Conservation (phyloP, 2,888 invertebrate genomes). For the Auanema freiburgensis region DNA sequence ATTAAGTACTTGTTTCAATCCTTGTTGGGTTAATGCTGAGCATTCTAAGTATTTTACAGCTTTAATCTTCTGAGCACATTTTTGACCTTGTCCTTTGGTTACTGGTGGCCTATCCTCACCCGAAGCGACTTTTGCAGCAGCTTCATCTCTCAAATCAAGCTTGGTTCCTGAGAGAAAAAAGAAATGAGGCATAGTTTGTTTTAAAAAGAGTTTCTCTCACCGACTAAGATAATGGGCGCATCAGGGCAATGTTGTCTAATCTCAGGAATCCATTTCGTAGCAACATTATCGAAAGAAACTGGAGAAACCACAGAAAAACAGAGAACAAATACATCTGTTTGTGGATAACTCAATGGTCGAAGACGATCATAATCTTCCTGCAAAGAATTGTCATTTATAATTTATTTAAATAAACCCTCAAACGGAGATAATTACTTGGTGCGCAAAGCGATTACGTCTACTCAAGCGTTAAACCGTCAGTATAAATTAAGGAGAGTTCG, state of each 20-base stretch:
- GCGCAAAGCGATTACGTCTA: conserved; percentile 1
- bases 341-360: conserved; percentile 93
- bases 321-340: conserved; percentile 97
- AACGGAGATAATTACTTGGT: conserved; percentile 2
- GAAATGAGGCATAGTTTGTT: not conserved
- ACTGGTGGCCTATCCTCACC: conserved; percentile 76
- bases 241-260: conserved; percentile 99
- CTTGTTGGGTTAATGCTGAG: conserved; percentile 95
- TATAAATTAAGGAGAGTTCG: not conserved
- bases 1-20: conserved; percentile 79
- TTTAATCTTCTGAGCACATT: conserved; percentile 85
- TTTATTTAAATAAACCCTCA: not conserved
- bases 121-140: conserved; percentile 3
- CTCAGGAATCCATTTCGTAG: conserved; percentile 99
- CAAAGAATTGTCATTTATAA: conserved; percentile 10
- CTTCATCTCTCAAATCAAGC: conserved; percentile 94
- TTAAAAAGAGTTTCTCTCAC: conserved; percentile 71
- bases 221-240: conserved; percentile 96
- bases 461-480: conserved; percentile 4
- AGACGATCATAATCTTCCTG: conserved; percentile 80
- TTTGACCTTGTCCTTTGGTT: conserved; percentile 95
- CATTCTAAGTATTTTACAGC: conserved; percentile 99
- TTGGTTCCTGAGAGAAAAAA: conserved; percentile 78
- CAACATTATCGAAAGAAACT: conserved; percentile 98
- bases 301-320: conserved; percentile 99